These are phyloP conservation scores for Pithys albifrons DNA, from an alignment of 2,113 vertebrate species.

Conservation along the genomic window DNA sequence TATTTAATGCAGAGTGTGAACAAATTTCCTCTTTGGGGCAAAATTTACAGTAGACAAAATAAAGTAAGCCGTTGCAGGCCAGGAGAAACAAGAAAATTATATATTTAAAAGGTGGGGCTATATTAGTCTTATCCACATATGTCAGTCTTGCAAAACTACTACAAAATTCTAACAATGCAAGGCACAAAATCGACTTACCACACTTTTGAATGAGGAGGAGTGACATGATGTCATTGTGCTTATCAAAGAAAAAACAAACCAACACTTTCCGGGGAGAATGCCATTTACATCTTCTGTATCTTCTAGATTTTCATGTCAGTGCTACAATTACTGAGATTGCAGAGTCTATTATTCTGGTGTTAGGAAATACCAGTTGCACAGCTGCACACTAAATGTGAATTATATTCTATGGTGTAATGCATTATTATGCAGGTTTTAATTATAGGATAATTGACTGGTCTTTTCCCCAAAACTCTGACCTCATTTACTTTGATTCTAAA, in stretches of 20 bases:
- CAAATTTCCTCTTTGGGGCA: neutral
- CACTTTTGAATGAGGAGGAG: neutral
- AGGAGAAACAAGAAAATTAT: slow-evolving; percentile 13
- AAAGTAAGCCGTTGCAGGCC: neutral
- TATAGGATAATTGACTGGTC: slow-evolving; percentile 53
- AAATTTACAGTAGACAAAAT: neutral
- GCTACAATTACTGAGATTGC: slow-evolving; percentile 52
- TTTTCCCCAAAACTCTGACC: slow-evolving; percentile 61
- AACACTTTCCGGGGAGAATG: neutral
- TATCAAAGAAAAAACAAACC: slow-evolving; percentile 38
- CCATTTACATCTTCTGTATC: neutral
- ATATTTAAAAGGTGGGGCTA: neutral
- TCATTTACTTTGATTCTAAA: slow-evolving; percentile 63
- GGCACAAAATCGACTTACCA: neutral
- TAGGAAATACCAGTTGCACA: slow-evolving; percentile 54
- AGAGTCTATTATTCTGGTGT: slow-evolving; percentile 42
- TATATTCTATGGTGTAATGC: slow-evolving; percentile 46
- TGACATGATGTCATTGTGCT: neutral
- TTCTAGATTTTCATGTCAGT: slow-evolving; percentile 27
- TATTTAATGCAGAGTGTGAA: neutral
- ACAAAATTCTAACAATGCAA: slow-evolving; percentile 7
- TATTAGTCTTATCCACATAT: neutral
- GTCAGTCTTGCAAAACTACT: slow-evolving; percentile 27
- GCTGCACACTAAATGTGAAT: slow-evolving; percentile 53
- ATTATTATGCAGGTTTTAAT: slow-evolving; percentile 61